phyloP scores from a whole-genome alignment of 1,140 invertebrate genomes.

The Chelonus insularis region DNA sequence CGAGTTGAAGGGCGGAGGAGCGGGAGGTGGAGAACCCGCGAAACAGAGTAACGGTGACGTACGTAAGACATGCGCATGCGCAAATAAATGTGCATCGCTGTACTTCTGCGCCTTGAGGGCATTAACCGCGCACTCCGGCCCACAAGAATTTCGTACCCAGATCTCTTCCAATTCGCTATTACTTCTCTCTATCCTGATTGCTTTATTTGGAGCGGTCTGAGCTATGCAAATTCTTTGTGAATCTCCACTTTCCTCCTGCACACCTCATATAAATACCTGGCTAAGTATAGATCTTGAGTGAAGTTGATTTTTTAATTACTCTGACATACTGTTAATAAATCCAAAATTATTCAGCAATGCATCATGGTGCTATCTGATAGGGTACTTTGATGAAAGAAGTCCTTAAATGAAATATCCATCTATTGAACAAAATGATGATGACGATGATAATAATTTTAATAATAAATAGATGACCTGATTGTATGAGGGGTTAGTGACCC shows the following conservation, averaged over 20 bases:
- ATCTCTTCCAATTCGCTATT: conserved; percentile 1
- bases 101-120: conserved; percentile 35
- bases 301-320: no score
- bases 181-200: not conserved
- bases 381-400: no score
- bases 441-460: conserved; percentile 46
- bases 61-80: conserved; percentile 52
- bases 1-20: conserved; percentile 22
- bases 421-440: not conserved
- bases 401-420: no score
- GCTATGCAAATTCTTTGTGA: conserved; percentile 2
- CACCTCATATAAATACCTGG: no score
- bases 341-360: no score
- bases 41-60: conserved; percentile 59
- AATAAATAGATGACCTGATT: conserved; percentile 59
- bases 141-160: conserved; percentile 12
- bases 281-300: no score
- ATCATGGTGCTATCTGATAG: no score
- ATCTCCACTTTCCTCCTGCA: not conserved
- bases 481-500: conserved; percentile 56
- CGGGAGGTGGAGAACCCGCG: conserved; percentile 26
- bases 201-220: conserved; percentile 16
- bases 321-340: no score
- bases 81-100: conserved; percentile 25
- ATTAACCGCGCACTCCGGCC: conserved; percentile 47